These are phyloP conservation scores for Anaspis maculata DNA, from an alignment of 2,888 invertebrate species.

Conservation along the genomic window DNA sequence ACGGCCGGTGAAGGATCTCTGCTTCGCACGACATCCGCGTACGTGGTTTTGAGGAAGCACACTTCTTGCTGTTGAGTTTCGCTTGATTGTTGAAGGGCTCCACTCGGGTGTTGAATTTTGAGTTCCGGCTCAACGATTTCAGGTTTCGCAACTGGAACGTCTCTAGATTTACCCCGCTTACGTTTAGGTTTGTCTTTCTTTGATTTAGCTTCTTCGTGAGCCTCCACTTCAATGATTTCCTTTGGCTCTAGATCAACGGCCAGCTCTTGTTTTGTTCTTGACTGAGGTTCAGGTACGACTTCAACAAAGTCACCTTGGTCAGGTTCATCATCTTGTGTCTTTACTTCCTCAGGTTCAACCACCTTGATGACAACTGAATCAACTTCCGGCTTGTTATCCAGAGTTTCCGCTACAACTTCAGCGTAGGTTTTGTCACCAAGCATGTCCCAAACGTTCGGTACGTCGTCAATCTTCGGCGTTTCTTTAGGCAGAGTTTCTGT, in stretches of 20 bases:
- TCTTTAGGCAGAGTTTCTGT: constrained; percentile 4
- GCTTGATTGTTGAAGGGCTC: background rate
- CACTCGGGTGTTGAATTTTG: background rate
- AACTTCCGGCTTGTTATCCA: constrained; percentile 34
- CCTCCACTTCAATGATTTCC: background rate
- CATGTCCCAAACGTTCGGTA: constrained; percentile 45
- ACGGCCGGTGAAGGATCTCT: constrained; percentile 20
- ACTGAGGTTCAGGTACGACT: constrained; percentile 37
- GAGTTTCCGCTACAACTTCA: constrained; percentile 56
- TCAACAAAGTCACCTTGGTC: constrained; percentile 46
- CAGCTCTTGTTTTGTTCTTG: constrained; percentile 37
- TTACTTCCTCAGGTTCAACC: constrained; percentile 16
- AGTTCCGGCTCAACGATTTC: background rate
- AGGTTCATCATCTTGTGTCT: constrained; percentile 18
- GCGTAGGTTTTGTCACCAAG: constrained; percentile 61
- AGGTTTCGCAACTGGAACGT: constrained; percentile 11
- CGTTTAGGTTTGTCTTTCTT: constrained; percentile 14
- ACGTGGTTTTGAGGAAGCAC: too few species aligned
- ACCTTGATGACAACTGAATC: constrained; percentile 17
- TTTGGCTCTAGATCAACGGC: background rate
- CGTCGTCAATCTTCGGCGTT: constrained; percentile 6
- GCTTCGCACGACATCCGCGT: constrained; percentile 24
- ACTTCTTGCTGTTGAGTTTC: too few species aligned
- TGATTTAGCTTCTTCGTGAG: constrained; percentile 5
- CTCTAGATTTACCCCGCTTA: constrained; percentile 12